Conservation (phyloP, 2,113 vertebrate species). For the Capra hircus region DNA sequence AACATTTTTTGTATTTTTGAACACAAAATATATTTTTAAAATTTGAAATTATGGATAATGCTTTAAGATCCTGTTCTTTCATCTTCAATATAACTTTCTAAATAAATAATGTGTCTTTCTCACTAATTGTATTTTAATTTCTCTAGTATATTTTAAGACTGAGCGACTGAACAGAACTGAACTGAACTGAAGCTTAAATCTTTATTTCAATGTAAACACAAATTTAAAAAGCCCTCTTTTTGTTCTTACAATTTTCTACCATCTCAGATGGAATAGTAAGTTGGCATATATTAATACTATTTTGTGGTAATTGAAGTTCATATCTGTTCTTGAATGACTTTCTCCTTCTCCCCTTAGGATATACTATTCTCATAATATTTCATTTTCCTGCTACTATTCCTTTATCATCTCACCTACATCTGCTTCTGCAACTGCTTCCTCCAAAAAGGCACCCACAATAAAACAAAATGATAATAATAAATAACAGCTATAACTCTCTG, state of each 20-base stretch:
- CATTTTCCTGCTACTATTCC: background rate
- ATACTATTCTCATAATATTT: background rate
- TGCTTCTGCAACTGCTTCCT: background rate
- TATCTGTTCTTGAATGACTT: background rate
- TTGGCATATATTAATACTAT: background rate
- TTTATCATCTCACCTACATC: background rate
- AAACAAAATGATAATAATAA: background rate
- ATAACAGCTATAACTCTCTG: background rate
- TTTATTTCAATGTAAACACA: background rate
- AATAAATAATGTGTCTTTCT: background rate
- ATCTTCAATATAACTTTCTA: background rate
- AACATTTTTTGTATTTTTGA: conserved; percentile 1
- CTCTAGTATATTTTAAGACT: background rate
- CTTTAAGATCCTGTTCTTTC: background rate
- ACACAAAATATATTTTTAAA: background rate
- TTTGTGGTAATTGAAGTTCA: background rate
- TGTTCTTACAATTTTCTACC: background rate
- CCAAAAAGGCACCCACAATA: background rate
- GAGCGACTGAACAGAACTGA: too few relatives aligned
- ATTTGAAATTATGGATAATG: background rate
- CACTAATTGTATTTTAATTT: conserved; percentile 1
- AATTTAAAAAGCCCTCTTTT: background rate
- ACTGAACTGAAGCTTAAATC: background rate
- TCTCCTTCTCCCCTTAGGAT: background rate
- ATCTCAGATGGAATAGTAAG: background rate